phyloP scores from a whole-genome alignment of 2,113 vertebrate species.

The Catharus minimus region DNA sequence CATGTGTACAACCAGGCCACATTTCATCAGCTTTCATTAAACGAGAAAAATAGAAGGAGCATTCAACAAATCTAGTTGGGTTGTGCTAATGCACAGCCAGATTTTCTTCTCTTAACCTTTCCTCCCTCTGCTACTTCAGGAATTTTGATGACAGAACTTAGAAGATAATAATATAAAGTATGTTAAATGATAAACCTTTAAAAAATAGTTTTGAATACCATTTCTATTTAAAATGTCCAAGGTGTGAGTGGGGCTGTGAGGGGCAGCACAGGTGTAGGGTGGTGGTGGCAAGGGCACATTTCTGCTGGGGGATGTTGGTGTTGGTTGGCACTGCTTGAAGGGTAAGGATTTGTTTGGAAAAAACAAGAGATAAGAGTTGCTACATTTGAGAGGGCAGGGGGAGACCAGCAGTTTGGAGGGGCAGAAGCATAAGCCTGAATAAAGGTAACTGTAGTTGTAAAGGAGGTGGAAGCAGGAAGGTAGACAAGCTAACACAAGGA shows the following conservation, averaged over 20 bases:
- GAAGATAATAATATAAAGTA: background rate
- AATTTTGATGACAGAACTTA: background rate
- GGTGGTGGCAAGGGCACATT: background rate
- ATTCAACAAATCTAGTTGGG: background rate
- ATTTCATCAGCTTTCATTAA: constrained; percentile 1
- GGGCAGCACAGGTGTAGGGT: background rate
- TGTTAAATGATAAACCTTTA: background rate
- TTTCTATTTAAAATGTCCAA: background rate
- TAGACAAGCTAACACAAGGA: background rate
- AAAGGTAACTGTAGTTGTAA: background rate
- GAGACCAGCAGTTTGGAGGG: background rate
- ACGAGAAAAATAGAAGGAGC: background rate
- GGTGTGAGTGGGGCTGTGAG: accelerated
- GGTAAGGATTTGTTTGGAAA: background rate
- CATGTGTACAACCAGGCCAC: background rate
- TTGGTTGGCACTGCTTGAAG: background rate
- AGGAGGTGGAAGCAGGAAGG: background rate
- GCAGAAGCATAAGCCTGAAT: background rate
- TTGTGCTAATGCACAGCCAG: background rate
- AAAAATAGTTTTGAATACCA: background rate
- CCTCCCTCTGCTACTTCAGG: background rate
- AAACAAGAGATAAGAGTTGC: background rate
- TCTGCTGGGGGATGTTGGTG: background rate
- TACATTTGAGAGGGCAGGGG: background rate
- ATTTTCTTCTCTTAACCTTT: background rate